Base-by-base conservation (phyloP, 2,888 invertebrate genomes). In the Pterostichus madidus region DNA sequence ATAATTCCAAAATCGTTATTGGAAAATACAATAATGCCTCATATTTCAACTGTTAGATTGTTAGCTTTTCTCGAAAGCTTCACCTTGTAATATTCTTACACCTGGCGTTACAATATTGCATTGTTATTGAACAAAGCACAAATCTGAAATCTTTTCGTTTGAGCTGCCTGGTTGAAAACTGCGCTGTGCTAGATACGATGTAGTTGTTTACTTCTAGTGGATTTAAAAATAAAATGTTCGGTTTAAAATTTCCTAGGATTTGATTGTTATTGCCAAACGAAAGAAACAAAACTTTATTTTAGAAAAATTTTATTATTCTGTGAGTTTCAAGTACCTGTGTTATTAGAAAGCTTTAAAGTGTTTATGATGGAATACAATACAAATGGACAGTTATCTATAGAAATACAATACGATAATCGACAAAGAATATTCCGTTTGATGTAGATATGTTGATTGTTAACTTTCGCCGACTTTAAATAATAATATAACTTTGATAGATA, bases 151-250 rank as follows among this genome's bases (percentile, higher is more conserved):
- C 39, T 39, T 24, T 44, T 39, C 10, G 17, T 13, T 75, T 31
- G 71, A n/a, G 10, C 0, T 39, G 11, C 5, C 44, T 49, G 31
- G 32, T 17, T 3, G 64, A 13, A 13, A 64, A 59, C 59, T 15
- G 39, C 31, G 64, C n/a, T 64, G 64, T 64, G 64, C 64, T 64
- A 64, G 64, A 64, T 59, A 31, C 59, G 8, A 11, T 5, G 7
- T 64, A 39, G 46, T n/a, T 73, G 46, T 73, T 17, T 49, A 17
- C 15, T 59, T 17, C 31, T 46, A 24, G 52, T 49, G 75, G 49
- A 52, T 75, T 75, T 75, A 75, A 75, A 75, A 75, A 75, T 75
- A 75, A 46, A 75, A 32, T 75, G 49, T 44, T 73, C 35, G 49
- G 11, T 49, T 44, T 24, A 73, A 52, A 46, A 24, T 75, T 75